Evolutionary conservation across 2,888 invertebrate genomes (phyloP), one percentile per base, ranked within the genome.

Genomic region (Drosophila tripunctata): DNA sequence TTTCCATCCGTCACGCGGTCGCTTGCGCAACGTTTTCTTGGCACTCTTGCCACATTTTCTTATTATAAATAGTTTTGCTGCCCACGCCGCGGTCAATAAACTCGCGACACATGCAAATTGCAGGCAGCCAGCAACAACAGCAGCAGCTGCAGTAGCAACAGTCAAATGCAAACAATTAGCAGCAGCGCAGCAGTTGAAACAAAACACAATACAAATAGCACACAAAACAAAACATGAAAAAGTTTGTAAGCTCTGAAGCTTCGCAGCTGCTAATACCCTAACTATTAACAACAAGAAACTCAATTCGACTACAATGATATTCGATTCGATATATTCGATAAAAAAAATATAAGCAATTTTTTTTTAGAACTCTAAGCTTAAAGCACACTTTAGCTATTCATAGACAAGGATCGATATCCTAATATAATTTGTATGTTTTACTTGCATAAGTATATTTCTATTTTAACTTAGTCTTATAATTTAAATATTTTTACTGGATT

Each of bases 41-140:
- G 76, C 77, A 79, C 80, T 78, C 71, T 79, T 86, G 84, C 87
- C 81, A 86, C 87, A 81, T 81, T 86, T 81, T 86, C 84, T 86
- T 82, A 82, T 82, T 82, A 82, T 75, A 86, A 86, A 87, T 82
- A 87, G 87, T 81, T 87, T 74, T 66, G 60, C 70, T 80, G 80
- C 87, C 82, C 81, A 80, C 78, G 82, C 87, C 52, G 78, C 82
- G 84, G 86, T 87, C 84, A 87, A 87, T 87, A 84, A 84, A 84
- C 87, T 72, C 78, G 84, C 84, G 86, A 85, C 86, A 87, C 83
- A 87, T 87, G 83, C 82, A 87, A 84, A 87, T 84, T 85, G 83
- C 75, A 75, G 58, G 63, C 68, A 66, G 69, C 70, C 64, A 64
- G 10, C 36, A 30, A 19, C 67, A 44, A 4, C 51, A 12, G 14